phyloP scores from a whole-genome alignment of 2,797 vertebrate species.

The Thamnophis elegans region DNA sequence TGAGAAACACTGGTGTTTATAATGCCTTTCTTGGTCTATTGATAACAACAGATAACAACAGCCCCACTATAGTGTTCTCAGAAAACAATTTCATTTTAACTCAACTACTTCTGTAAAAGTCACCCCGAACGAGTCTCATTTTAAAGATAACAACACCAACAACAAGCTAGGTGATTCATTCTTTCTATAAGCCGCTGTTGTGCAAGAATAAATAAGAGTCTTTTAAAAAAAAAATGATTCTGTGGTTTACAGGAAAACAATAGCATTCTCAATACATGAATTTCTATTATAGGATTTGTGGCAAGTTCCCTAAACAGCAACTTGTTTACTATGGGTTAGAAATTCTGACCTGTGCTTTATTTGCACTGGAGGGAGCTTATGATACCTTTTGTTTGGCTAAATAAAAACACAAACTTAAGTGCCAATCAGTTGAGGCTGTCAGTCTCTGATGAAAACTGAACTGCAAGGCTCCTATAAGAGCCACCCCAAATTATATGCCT shows the following conservation, averaged over 20 bases:
- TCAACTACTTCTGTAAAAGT: slow-evolving; percentile 1
- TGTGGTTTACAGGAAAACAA: not conserved
- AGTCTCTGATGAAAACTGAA: slow-evolving; percentile 16
- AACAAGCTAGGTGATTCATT: not conserved
- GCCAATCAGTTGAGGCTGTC: slow-evolving; percentile 5
- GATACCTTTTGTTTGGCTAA: slow-evolving; percentile 17
- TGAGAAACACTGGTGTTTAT: too few species aligned
- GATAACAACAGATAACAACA: too few species aligned
- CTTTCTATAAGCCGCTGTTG: not conserved
- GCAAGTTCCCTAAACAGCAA: not conserved
- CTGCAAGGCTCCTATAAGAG: slow-evolving; percentile 18
- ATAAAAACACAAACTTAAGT: not conserved
- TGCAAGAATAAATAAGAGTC: not conserved
- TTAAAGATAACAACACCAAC: not conserved
- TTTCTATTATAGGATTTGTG: not conserved
- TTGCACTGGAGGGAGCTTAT: not conserved
- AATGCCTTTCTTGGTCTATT: not conserved
- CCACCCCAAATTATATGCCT: slow-evolving; percentile 12
- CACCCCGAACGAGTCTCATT: not conserved
- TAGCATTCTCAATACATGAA: not conserved
- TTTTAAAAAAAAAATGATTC: not conserved
- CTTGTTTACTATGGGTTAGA: not conserved
- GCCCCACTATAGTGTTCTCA: not conserved
- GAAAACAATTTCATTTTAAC: not conserved
- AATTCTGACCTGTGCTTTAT: slow-evolving; percentile 15